phyloP scores from a whole-genome alignment of 2,888 invertebrate species.

The Apomyelois bistriatella region DNA sequence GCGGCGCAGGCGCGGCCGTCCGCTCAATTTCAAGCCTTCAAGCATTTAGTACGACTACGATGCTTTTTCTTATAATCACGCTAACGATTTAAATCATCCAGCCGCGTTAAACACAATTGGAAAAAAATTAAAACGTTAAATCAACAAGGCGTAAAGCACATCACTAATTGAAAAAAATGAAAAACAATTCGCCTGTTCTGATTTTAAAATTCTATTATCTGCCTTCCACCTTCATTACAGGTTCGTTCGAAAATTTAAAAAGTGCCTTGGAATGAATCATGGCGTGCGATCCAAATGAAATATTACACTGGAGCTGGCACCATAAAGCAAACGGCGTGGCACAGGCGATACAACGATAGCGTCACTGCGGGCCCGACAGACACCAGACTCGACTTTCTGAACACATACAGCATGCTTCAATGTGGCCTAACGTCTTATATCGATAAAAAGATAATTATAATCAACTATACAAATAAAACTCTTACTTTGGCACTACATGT shows the following conservation, averaged over 20 bases:
- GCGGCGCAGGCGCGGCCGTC: constrained; percentile 64
- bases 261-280: constrained; percentile 74
- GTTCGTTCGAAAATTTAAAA: constrained; percentile 71
- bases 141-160: constrained; percentile 9
- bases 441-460: not conserved
- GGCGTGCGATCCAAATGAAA: constrained; percentile 78
- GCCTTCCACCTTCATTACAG: constrained; percentile 67
- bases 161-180: constrained; percentile 18
- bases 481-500: too few species aligned
- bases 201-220: constrained; percentile 61
- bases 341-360: constrained; percentile 78
- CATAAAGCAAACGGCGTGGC: constrained; percentile 79
- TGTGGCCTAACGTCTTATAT: constrained; percentile 15
- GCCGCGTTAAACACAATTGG: not conserved
- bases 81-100: constrained; percentile 32
- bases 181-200: constrained; percentile 27
- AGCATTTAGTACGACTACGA: constrained; percentile 23
- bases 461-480: too few species aligned
- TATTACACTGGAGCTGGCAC: constrained; percentile 77
- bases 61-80: constrained; percentile 26
- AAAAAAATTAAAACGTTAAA: constrained; percentile 13
- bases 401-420: constrained; percentile 53
- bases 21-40: constrained; percentile 63
- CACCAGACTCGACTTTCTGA: constrained; percentile 65
- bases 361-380: constrained; percentile 72